Evolutionary conservation across 2,797 vertebrate species (phyloP).

Genomic region (Alfaro cultratus): DNA sequence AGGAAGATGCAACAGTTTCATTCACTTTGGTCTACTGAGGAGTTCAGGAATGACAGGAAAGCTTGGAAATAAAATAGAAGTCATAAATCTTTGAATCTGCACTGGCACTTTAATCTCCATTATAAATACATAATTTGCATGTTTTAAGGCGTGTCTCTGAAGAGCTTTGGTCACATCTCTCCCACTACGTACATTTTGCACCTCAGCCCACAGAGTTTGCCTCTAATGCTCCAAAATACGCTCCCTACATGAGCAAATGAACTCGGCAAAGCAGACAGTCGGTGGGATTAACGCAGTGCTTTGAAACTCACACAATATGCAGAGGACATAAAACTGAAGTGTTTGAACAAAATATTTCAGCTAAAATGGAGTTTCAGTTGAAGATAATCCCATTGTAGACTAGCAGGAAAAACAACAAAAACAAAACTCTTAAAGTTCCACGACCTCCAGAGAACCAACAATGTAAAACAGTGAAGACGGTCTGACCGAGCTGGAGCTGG

Average conservation of each 20-base stretch:
- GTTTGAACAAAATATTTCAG: conserved; percentile 32
- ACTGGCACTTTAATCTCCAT: conserved; percentile 47
- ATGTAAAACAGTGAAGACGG: conserved; percentile 39
- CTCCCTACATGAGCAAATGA: conserved; percentile 13
- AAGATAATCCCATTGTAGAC: conserved; percentile 47
- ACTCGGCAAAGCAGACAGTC: conserved; percentile 19
- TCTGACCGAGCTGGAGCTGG: background rate
- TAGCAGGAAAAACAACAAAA: conserved; percentile 19
- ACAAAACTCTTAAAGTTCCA: conserved; percentile 17
- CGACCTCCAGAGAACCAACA: background rate
- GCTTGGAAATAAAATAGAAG: conserved; percentile 31
- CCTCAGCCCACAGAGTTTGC: conserved; percentile 29
- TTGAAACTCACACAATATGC: conserved; percentile 30
- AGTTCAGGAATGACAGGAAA: conserved; percentile 12
- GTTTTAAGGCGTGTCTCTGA: conserved; percentile 53
- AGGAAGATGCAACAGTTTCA: conserved; percentile 19
- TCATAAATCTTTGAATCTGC: conserved; percentile 47
- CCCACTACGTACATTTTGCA: conserved; percentile 9
- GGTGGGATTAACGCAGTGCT: conserved; percentile 32
- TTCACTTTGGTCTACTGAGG: background rate
- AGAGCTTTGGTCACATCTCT: conserved; percentile 46
- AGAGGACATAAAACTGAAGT: conserved; percentile 31
- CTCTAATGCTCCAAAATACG: conserved; percentile 24
- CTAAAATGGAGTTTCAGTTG: conserved; percentile 56
- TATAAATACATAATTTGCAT: conserved; percentile 51